Evolutionary conservation across 2,797 vertebrate species (phyloP), one percentile per base, ranked within the genome.

Genomic region (Eremophila alpestris): DNA sequence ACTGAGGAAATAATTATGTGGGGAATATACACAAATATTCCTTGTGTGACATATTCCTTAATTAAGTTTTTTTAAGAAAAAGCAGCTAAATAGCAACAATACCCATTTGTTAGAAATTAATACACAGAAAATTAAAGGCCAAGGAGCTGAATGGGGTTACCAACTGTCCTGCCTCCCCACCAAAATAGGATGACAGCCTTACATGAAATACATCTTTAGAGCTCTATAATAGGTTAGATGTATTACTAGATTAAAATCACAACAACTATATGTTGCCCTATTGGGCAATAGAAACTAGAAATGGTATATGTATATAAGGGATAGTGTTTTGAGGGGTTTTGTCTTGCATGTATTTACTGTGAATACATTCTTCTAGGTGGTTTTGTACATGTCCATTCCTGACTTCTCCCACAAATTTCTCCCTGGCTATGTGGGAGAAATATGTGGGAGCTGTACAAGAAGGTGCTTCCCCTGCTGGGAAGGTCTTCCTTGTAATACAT

Each of bases 381-480:
- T 98, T 93, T 96, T 99, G 74, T 99, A 99, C 41, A 68, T 97
- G 91, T 98, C 94, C 32, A 15, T 99, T 68, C 99, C 99, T 56
- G 99, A 99, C 89, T 63, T 99, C 82, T 97, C 98, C 83, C 99
- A 99, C 78, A 98, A 98, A 89, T 93, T 99, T 45, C 70, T 99
- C 64, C 99, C 99, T 18, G 98, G 98, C 99, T 8, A 95, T n/a
- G n/a, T n/a, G n/a, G n/a, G n/a, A n/a, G n/a, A n/a, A n/a, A n/a
- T n/a, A n/a, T n/a, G n/a, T n/a, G n/a, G n/a, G n/a, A n/a, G n/a
- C n/a, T n/a, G n/a, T n/a, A n/a, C n/a, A n/a, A n/a, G n/a, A n/a
- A n/a, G n/a, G n/a, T n/a, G n/a, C n/a, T n/a, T n/a, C n/a, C 4
- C 99, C 99, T 62, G 98, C 99, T 97, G 98, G 99, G 99, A 93